Conservation (phyloP, 2,888 invertebrate genomes). For the Drosophila suboccidentalis region DNA sequence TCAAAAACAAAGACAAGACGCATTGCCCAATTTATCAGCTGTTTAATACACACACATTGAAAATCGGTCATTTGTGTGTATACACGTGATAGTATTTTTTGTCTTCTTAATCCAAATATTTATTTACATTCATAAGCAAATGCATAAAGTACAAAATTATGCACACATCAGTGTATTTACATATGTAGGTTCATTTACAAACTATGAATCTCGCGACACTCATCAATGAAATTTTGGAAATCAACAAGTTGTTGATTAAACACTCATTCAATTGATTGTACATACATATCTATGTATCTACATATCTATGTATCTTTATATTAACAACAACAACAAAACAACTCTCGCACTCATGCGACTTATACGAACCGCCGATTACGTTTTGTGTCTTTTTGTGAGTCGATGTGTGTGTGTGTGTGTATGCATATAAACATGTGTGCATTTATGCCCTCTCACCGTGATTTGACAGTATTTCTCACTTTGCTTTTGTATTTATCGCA, state of each 20-base stretch:
- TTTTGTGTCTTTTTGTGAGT: slow-evolving; percentile 39
- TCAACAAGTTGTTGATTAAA: slow-evolving; percentile 63
- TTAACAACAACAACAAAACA: slow-evolving; percentile 44
- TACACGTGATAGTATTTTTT: slow-evolving; percentile 48
- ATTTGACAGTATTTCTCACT: slow-evolving; percentile 63
- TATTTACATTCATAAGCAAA: slow-evolving; percentile 4
- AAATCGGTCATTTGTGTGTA: slow-evolving; percentile 32
- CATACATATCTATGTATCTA: slow-evolving; percentile 15
- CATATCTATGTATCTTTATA: slow-evolving; percentile 24
- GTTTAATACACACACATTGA: slow-evolving; percentile 28
- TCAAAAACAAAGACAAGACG: slow-evolving; percentile 4
- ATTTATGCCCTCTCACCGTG: slow-evolving; percentile 68
- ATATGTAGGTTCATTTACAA: neutral
- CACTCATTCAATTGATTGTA: slow-evolving; percentile 19
- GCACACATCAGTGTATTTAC: neutral
- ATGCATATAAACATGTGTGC: slow-evolving; percentile 32
- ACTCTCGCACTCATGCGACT: slow-evolving; percentile 14
- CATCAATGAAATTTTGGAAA: slow-evolving; percentile 17
- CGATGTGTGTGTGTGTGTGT: slow-evolving; percentile 9
- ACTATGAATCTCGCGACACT: neutral
- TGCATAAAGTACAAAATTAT: slow-evolving; percentile 4
- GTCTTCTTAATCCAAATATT: slow-evolving; percentile 9
- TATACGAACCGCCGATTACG: slow-evolving; percentile 51
- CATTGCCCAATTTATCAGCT: slow-evolving; percentile 52
- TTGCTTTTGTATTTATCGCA: slow-evolving; percentile 57